A percentile compares a stretch with the other conserved stretches of the same genome.
These are phyloP conservation scores for Leucophora obtusa DNA, from an alignment of 2,888 invertebrate species.

Conservation along the genomic window DNA sequence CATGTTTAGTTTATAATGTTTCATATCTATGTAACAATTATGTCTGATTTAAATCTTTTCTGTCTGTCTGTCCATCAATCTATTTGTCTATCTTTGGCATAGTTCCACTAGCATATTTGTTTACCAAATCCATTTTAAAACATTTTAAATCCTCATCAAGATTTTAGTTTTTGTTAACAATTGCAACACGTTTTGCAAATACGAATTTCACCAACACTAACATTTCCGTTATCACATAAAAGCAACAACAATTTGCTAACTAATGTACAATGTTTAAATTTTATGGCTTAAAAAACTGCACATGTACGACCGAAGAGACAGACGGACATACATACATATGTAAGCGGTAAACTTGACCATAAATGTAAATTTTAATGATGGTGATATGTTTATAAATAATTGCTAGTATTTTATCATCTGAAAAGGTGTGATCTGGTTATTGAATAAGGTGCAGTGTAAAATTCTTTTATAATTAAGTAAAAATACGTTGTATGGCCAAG, in stretches of 20 bases:
- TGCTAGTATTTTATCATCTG: slow-evolving; percentile 25
- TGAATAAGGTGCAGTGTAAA: slow-evolving; percentile 49
- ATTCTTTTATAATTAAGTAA: slow-evolving; percentile 51
- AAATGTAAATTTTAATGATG: slow-evolving; percentile 63
- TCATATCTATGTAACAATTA: slow-evolving; percentile 45
- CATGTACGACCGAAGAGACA: background rate
- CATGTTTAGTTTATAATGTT: slow-evolving; percentile 33
- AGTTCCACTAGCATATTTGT: background rate
- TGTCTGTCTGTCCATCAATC: background rate
- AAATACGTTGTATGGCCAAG: slow-evolving; percentile 38
- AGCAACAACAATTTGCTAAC: slow-evolving; percentile 35
- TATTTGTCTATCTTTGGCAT: slow-evolving; percentile 6
- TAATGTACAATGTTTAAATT: no score
- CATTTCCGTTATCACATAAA: slow-evolving; percentile 24
- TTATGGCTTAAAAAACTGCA: no score
- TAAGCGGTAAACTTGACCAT: slow-evolving; percentile 56
- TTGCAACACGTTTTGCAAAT: no score
- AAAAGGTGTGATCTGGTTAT: slow-evolving; percentile 62
- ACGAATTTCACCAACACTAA: slow-evolving; percentile 18
- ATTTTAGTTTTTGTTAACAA: no score
- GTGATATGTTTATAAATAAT: slow-evolving; percentile 48
- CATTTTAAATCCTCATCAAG: slow-evolving; percentile 38
- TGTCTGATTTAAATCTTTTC: slow-evolving; percentile 54
- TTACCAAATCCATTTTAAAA: background rate
- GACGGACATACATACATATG: background rate